A percentile compares a stretch with the other conserved stretches of the same genome.
These are phyloP conservation scores for Bombyx mandarina DNA, from an alignment of 1,140 invertebrate species.

Conservation along the genomic window DNA sequence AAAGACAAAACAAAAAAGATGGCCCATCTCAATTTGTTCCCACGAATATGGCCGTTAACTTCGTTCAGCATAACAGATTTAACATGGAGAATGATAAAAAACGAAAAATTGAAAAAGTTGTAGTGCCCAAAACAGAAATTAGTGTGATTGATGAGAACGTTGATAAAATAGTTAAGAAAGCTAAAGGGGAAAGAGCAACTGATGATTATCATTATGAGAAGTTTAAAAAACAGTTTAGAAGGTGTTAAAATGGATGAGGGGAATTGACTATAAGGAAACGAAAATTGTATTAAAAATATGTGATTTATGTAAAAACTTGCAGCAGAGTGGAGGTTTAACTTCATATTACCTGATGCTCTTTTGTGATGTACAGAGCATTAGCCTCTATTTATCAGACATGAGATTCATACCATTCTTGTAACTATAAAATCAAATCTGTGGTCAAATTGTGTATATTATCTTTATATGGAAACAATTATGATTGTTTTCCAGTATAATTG, in stretches of 20 bases:
- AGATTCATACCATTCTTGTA: too few relatives aligned
- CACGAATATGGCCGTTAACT: slow-evolving; percentile 98
- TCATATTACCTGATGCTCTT: too few relatives aligned
- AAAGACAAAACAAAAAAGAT: slow-evolving; percentile 92
- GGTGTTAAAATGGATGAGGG: slow-evolving; percentile 75
- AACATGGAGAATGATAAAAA: slow-evolving; percentile 68
- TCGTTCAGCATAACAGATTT: slow-evolving; percentile 91
- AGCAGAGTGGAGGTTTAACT: too few relatives aligned
- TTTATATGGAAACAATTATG: too few relatives aligned
- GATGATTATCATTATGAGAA: slow-evolving; percentile 98
- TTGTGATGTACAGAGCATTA: too few relatives aligned
- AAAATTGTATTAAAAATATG: too few relatives aligned
- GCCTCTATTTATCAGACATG: too few relatives aligned
- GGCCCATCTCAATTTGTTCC: slow-evolving; percentile 97
- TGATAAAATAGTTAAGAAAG: slow-evolving; percentile 76
- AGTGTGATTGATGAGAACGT: slow-evolving; percentile 70
- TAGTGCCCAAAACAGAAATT: slow-evolving; percentile 56
- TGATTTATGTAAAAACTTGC: too few relatives aligned
- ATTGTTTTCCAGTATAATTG: too few relatives aligned
- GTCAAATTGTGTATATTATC: too few relatives aligned
- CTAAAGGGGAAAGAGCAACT: slow-evolving; percentile 90
- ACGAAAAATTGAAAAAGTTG: slow-evolving; percentile 65
- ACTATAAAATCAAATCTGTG: too few relatives aligned
- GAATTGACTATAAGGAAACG: too few relatives aligned
- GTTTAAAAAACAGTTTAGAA: slow-evolving; percentile 95